Evolutionary conservation across 2,888 invertebrate species (phyloP).

Genomic region (Leucoptera coffeella): DNA sequence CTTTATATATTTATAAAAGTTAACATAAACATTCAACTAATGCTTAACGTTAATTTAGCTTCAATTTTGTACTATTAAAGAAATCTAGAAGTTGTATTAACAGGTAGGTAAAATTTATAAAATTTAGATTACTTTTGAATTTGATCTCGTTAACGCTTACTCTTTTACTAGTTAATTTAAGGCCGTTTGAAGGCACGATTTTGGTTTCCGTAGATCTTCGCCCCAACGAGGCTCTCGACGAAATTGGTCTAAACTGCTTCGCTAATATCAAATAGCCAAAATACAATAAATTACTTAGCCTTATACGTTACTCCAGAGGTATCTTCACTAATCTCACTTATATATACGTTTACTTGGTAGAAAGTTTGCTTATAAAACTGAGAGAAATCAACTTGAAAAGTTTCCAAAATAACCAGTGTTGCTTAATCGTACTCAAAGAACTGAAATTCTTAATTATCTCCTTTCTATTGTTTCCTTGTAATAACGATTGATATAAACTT

Average conservation of each 20-base stretch:
- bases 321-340: conserved; percentile 39
- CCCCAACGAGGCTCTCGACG: conserved; percentile 39
- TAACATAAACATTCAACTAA: conserved; percentile 45
- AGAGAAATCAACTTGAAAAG: conserved; percentile 42
- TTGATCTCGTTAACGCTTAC: conserved; percentile 24
- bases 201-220: conserved; percentile 20
- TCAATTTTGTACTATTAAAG: conserved; percentile 52
- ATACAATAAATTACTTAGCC: conserved; percentile 47
- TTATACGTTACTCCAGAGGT: conserved; percentile 43
- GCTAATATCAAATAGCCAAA: conserved; percentile 30
- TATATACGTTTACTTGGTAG: conserved; percentile 29
- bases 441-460: conserved; percentile 43
- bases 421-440: conserved; percentile 51
- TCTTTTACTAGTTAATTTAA: conserved; percentile 44
- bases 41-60: conserved; percentile 46
- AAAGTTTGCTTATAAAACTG: conserved; percentile 48
- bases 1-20: conserved; percentile 45
- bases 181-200: conserved; percentile 53
- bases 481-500: conserved; percentile 55
- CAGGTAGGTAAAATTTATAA: conserved; percentile 43
- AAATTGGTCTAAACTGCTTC: conserved; percentile 45
- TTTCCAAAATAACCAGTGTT: conserved; percentile 53
- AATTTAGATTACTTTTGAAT: conserved; percentile 35
- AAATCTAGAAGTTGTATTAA: conserved; percentile 46
- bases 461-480: conserved; percentile 52